These are phyloP conservation scores for Microctenopoma lineatum DNA, from an alignment of 2,797 vertebrate species.

Conservation along the genomic window DNA sequence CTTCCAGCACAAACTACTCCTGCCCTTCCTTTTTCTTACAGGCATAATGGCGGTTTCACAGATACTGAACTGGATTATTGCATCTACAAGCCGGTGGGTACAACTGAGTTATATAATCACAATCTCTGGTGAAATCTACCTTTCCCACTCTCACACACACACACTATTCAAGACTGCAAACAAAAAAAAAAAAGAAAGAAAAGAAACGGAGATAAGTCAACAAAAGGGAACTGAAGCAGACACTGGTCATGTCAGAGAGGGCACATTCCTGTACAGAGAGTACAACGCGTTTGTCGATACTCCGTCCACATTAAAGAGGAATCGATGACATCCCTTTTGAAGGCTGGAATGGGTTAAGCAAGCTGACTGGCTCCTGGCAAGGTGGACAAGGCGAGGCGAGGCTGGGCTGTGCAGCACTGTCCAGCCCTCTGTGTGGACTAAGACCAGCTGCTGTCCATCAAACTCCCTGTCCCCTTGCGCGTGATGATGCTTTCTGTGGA, in stretches of 20 bases:
- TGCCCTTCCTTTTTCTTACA: conserved; percentile 71
- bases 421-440: conserved; percentile 71
- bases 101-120: conserved; percentile 54
- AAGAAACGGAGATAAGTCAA: conserved; percentile 56
- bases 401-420: conserved; percentile 45
- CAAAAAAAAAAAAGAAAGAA: conserved; percentile 50
- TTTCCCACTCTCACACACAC: conserved; percentile 48
- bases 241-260: conserved; percentile 66
- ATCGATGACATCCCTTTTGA: conserved; percentile 66
- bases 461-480: conserved; percentile 67
- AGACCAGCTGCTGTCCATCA: conserved; percentile 80
- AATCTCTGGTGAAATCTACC: conserved; percentile 55
- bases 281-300: conserved; percentile 62
- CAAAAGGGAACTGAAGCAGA: conserved; percentile 67
- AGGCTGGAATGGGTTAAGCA: conserved; percentile 82
- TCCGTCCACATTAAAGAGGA: conserved; percentile 55
- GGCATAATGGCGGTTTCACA: conserved; percentile 71
- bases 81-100: conserved; percentile 62
- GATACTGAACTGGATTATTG: conserved; percentile 68
- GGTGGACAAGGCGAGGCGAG: conserved; percentile 55
- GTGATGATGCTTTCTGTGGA: conserved; percentile 86
- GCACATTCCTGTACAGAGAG: conserved; percentile 59
- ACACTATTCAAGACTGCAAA: conserved; percentile 71
- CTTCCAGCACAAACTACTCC: conserved; percentile 57
- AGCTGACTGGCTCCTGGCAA: conserved; percentile 68